Percentiles rank a stretch among this genome's conserved stretches.
Conservation (phyloP, 92 coral and sea anemone species). For the Epizoanthus scotinus region DNA sequence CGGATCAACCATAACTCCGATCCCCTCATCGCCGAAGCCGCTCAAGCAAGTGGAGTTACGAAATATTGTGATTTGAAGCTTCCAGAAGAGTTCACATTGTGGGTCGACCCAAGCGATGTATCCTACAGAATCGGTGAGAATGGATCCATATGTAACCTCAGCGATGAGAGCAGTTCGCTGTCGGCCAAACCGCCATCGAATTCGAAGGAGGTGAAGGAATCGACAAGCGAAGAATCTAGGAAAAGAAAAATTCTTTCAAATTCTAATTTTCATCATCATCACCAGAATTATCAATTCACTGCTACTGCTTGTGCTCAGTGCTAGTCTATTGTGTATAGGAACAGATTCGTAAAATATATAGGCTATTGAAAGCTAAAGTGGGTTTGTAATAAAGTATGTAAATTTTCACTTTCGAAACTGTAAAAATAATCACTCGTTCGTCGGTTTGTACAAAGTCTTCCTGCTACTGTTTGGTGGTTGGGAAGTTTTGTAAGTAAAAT, state of each 20-base stretch:
- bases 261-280: conserved; percentile 39
- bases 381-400: conserved; percentile 54
- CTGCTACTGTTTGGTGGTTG: conserved; percentile 31
- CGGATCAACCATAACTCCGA: conserved; percentile 91
- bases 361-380: conserved; percentile 35
- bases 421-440: conserved; percentile 63
- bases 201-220: conserved; percentile 62
- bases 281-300: conserved; percentile 31
- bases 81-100: conserved; percentile 94
- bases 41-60: conserved; percentile 74
- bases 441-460: conserved; percentile 61
- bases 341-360: conserved; percentile 37
- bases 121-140: conserved; percentile 98
- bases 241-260: conserved; percentile 67
- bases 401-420: conserved; percentile 71
- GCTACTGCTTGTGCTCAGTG: conserved; percentile 80
- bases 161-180: conserved; percentile 56
- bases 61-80: conserved; percentile 66
- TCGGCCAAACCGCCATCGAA: conserved; percentile 41
- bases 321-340: conserved; percentile 45
- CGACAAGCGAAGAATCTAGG: conserved; percentile 48
- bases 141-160: conserved; percentile 89
- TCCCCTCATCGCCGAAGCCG: conserved; percentile 87
- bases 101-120: conserved; percentile 98
- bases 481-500: conserved; percentile 83